A percentile compares a stretch with the other conserved stretches of the same genome.
phyloP scores from a whole-genome alignment of 2,113 vertebrate genomes.

The Hemiscyllium ocellatum region DNA sequence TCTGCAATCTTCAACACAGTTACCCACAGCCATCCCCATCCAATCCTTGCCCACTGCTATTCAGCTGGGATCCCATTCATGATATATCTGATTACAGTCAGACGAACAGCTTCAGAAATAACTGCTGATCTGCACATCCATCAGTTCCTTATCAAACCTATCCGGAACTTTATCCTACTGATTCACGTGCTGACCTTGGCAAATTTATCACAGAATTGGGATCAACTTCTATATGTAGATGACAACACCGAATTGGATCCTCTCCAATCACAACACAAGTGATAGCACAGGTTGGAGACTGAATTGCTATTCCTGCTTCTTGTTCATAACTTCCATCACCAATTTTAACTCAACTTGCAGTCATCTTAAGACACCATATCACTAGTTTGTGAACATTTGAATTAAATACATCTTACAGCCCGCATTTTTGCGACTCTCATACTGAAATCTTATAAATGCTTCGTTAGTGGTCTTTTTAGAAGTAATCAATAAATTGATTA shows the following conservation, averaged over 20 bases:
- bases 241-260: background rate
- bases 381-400: too few species aligned
- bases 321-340: too few species aligned
- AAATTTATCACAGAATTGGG: background rate
- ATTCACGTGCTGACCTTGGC: background rate
- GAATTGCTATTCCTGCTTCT: too few species aligned
- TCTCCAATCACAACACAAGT: background rate
- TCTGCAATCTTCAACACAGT: background rate
- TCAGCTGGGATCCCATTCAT: background rate
- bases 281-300: too few species aligned
- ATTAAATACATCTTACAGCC: too few species aligned
- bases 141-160: background rate
- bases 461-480: too few species aligned
- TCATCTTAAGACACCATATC: too few species aligned
- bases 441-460: too few species aligned
- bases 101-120: background rate
- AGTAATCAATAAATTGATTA: too few species aligned
- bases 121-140: background rate
- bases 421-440: too few species aligned
- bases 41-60: background rate
- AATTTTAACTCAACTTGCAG: too few species aligned
- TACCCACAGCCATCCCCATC: background rate
- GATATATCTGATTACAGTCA: background rate
- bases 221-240: background rate
- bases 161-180: background rate